These are phyloP conservation scores for Pristionchus entomophagus DNA, from an alignment of 2,888 invertebrate species.

Conservation along the genomic window DNA sequence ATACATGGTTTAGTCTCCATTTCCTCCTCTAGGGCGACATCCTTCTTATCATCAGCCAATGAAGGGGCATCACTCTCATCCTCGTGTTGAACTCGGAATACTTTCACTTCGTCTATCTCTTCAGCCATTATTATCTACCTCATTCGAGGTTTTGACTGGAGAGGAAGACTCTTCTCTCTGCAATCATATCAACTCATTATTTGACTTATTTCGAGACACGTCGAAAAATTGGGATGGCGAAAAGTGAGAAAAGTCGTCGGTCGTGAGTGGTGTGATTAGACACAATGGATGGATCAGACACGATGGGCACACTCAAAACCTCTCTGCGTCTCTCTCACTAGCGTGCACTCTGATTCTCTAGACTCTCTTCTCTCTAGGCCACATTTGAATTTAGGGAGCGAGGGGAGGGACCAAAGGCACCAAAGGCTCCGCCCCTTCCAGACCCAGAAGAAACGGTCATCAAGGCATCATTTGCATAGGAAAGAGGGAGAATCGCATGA, in stretches of 20 bases:
- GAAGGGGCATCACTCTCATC: conserved; percentile 53
- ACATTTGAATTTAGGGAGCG: conserved; percentile 44
- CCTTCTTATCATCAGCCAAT: conserved; percentile 72
- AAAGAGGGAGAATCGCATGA: conserved; percentile 1
- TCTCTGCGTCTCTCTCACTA: conserved; percentile 34
- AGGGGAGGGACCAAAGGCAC: conserved; percentile 25
- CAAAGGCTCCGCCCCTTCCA: conserved; percentile 20
- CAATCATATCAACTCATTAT: not conserved
- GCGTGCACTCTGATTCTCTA: conserved; percentile 25
- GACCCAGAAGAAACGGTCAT: conserved; percentile 35
- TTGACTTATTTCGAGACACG: not conserved
- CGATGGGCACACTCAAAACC: conserved; percentile 37
- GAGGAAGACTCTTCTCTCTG: not conserved
- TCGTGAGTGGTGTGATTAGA: conserved; percentile 26
- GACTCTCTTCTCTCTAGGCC: conserved; percentile 25
- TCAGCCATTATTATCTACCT: conserved; percentile 51
- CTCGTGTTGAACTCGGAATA: conserved; percentile 59
- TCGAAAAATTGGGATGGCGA: not conserved
- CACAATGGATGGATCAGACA: conserved; percentile 36
- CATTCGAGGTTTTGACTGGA: not conserved
- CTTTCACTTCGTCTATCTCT: conserved; percentile 65
- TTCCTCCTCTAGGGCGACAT: conserved; percentile 62
- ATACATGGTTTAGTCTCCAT: conserved; percentile 43
- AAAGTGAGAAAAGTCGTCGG: conserved; percentile 31
- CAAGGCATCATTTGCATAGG: conserved; percentile 43